phyloP scores from a whole-genome alignment of 1,140 invertebrate genomes.

The Drosophila setifemur region DNA sequence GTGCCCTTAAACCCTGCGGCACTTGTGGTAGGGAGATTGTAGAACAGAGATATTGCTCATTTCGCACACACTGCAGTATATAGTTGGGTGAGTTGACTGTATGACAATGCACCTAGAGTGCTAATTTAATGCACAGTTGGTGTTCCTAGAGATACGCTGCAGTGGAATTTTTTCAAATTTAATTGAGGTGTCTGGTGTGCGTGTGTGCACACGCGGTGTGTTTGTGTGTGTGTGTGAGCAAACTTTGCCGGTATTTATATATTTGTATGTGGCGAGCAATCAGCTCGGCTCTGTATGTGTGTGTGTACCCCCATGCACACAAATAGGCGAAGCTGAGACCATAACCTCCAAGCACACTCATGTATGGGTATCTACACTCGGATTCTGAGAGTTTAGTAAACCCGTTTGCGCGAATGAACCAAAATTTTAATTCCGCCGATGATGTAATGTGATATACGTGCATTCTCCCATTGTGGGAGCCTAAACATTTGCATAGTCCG shows the following conservation, averaged over 20 bases:
- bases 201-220: too few species aligned
- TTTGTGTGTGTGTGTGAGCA: conserved; percentile 2
- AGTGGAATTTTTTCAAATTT: conserved; percentile 31
- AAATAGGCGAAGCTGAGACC: conserved; percentile 21
- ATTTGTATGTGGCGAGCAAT: background rate
- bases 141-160: conserved; percentile 3
- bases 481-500: background rate
- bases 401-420: conserved; percentile 62
- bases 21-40: background rate
- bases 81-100: conserved; percentile 22
- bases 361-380: background rate
- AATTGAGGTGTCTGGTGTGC: conserved; percentile 16
- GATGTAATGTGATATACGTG: conserved; percentile 62
- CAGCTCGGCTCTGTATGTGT: background rate
- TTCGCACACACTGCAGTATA: conserved; percentile 10
- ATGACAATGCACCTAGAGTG: conserved; percentile 13
- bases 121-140: conserved; percentile 10
- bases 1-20: background rate
- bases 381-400: conserved; percentile 52
- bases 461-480: conserved; percentile 25
- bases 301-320: conserved; percentile 14
- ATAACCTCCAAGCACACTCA: conserved; percentile 36
- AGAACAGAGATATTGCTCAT: background rate
- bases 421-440: conserved; percentile 59
- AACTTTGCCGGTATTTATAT: conserved; percentile 20